These are phyloP conservation scores for Cavia porcellus DNA, from an alignment of 2,113 vertebrate genomes.

Conservation along the genomic window DNA sequence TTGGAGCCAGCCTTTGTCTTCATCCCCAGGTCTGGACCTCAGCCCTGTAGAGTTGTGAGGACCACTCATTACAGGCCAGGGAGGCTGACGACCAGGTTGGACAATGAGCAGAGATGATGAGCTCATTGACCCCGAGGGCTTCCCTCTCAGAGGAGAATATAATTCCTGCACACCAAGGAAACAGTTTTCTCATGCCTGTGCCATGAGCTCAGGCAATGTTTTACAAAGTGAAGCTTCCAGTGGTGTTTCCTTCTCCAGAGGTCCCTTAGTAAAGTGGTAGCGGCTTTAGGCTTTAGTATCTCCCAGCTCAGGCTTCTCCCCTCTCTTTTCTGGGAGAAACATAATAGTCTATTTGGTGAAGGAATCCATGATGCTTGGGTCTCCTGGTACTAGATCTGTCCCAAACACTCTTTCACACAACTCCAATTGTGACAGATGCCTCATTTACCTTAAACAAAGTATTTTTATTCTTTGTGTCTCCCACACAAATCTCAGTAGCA, in stretches of 20 bases:
- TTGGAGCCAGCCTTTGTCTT: not conserved
- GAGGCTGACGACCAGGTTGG: not conserved
- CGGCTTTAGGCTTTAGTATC: not conserved
- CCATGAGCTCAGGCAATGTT: accelerated
- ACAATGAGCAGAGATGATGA: not conserved
- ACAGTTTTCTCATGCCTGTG: not conserved
- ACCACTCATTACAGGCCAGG: not conserved
- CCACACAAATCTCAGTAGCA: not conserved
- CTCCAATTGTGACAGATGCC: no score
- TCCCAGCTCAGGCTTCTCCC: not conserved
- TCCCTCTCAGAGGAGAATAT: not conserved
- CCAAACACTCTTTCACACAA: not conserved
- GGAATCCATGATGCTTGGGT: not conserved
- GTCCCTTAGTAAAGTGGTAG: no score
- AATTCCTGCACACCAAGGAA: no score
- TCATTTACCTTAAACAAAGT: not conserved
- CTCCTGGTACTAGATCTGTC: not conserved
- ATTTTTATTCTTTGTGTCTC: not conserved
- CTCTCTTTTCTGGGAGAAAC: not conserved
- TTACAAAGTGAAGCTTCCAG: not conserved
- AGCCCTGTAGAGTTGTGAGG: accelerated
- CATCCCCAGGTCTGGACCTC: no score
- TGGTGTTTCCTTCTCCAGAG: accelerated
- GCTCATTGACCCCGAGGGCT: no score
- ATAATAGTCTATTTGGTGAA: not conserved